A percentile compares a stretch with the other conserved stretches of the same genome.
phyloP scores from a whole-genome alignment of 2,888 invertebrate species.

The Metacarcinus magister region DNA sequence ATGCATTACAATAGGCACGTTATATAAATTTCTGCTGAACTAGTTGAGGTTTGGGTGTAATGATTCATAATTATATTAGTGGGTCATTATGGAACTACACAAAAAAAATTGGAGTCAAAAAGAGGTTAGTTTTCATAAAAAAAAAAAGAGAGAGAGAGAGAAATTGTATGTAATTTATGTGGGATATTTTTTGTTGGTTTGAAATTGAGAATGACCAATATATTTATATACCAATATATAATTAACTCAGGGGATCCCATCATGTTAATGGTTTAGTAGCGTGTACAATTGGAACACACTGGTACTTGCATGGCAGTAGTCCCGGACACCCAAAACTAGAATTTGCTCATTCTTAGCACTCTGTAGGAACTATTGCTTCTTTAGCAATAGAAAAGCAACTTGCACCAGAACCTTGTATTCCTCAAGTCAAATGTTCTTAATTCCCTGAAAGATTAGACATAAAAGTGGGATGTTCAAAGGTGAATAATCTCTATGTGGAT shows the following conservation, averaged over 20 bases:
- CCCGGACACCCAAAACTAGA: slow-evolving; percentile 22
- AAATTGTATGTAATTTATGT: slow-evolving; percentile 6
- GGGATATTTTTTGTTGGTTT: slow-evolving; percentile 29
- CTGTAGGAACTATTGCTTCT: slow-evolving; percentile 16
- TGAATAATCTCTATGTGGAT: background rate
- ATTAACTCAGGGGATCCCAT: slow-evolving; percentile 47
- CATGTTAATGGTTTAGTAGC: background rate
- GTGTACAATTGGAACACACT: background rate
- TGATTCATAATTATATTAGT: slow-evolving; percentile 9
- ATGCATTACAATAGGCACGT: slow-evolving; percentile 34
- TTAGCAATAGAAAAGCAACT: slow-evolving; percentile 51
- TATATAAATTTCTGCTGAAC: slow-evolving; percentile 7
- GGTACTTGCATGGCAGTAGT: slow-evolving; percentile 39
- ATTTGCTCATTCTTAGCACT: slow-evolving; percentile 50
- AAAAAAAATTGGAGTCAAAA: slow-evolving; percentile 1
- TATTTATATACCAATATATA: background rate
- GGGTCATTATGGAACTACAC: background rate
- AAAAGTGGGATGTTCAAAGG: background rate
- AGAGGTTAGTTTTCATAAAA: background rate
- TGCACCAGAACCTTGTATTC: slow-evolving; percentile 9
- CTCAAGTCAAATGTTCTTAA: background rate
- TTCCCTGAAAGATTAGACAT: background rate
- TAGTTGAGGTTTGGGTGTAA: slow-evolving; percentile 48
- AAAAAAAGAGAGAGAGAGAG: background rate
- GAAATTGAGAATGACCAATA: slow-evolving; percentile 36